Conservation (phyloP, 2,113 vertebrate species). For the Lepisosteus osseus region DNA sequence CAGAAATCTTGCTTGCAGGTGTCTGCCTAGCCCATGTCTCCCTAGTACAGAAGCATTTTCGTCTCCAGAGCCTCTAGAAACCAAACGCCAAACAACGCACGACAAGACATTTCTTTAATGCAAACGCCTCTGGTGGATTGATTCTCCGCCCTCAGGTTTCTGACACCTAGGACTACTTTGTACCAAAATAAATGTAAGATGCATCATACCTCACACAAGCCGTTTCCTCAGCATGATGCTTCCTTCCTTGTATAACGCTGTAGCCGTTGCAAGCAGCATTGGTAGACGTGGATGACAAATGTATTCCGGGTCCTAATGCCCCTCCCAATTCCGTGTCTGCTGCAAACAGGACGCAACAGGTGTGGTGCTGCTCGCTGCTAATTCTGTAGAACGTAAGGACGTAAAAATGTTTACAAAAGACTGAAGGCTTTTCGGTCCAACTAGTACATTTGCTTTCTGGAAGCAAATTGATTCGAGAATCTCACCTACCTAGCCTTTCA, state of each 20-base stretch:
- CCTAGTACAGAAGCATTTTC: conserved; percentile 13
- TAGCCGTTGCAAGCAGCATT: not conserved
- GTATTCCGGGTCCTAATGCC: conserved; percentile 28
- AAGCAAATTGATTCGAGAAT: too few species aligned
- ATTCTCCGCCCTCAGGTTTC: not conserved
- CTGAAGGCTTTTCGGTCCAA: too few species aligned
- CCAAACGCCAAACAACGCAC: not conserved
- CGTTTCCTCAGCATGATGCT: conserved; percentile 7
- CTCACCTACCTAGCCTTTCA: too few species aligned
- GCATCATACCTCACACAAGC: conserved; percentile 7
- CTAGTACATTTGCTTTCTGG: too few species aligned
- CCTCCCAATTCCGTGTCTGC: conserved; percentile 6
- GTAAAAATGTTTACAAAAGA: too few species aligned
- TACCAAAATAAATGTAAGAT: not conserved
- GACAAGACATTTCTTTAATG: not conserved
- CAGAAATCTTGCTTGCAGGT: conserved; percentile 24
- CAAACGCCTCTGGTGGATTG: not conserved
- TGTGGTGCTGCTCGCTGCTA: not conserved
- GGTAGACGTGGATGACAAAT: not conserved
- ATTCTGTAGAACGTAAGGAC: too few species aligned
- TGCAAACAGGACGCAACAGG: not conserved
- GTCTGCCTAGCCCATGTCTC: conserved; percentile 24
- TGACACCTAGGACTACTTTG: not conserved
- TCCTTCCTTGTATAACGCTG: conserved; percentile 5
- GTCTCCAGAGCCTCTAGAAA: conserved; percentile 7